phyloP scores from a whole-genome alignment of 2,797 vertebrate genomes.

The Oreochromis mossambicus region DNA sequence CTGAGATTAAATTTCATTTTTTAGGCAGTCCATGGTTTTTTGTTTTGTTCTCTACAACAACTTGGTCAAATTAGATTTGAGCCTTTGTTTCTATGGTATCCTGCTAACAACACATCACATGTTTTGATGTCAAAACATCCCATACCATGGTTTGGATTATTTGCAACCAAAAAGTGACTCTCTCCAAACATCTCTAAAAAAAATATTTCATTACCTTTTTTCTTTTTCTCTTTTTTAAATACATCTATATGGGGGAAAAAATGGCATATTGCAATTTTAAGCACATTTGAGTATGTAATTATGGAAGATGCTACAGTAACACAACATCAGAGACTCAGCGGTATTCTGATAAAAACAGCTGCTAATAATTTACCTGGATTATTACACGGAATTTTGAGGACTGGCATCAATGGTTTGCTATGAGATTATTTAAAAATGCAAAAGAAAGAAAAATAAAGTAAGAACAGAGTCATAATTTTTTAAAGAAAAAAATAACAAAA shows the following conservation, averaged over 20 bases:
- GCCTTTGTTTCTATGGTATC: not conserved
- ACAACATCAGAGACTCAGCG: not conserved
- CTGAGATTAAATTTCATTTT: not conserved
- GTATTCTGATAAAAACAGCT: not conserved
- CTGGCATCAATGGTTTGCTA: not conserved
- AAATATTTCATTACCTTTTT: not conserved
- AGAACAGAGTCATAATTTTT: not conserved
- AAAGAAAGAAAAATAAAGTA: not conserved
- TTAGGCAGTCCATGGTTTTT: not conserved
- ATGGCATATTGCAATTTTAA: not conserved
- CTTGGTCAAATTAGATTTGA: not conserved
- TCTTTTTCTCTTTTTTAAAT: not conserved
- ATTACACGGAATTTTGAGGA: not conserved
- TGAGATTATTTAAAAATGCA: not conserved
- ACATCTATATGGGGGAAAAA: not conserved
- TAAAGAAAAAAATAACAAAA: not conserved
- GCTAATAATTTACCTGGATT: not conserved
- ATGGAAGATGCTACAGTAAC: not conserved
- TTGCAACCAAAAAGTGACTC: not conserved
- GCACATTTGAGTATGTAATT: not conserved
- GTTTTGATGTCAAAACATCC: not conserved
- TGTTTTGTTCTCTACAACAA: not conserved
- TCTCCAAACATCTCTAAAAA: not conserved
- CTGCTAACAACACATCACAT: not conserved
- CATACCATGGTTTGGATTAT: not conserved